These are phyloP conservation scores for Meloidogyne hapla DNA, from an alignment of 1,140 invertebrate species.

Conservation along the genomic window DNA sequence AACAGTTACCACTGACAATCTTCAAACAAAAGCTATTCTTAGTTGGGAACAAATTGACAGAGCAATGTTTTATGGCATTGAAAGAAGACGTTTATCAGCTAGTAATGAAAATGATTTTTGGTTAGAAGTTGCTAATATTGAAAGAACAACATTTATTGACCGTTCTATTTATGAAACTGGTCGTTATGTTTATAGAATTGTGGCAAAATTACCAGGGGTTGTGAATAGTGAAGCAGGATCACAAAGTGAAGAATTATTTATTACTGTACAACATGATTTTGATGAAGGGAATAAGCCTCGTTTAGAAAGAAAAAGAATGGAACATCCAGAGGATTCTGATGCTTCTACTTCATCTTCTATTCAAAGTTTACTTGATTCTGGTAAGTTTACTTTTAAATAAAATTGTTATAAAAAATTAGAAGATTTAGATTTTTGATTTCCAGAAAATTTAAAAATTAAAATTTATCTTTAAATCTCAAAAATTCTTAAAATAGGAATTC, in stretches of 20 bases:
- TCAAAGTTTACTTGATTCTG: slow-evolving; percentile 21
- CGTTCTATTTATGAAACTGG: slow-evolving; percentile 37
- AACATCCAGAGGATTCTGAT: slow-evolving; percentile 7
- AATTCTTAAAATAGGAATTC: slow-evolving; percentile 17
- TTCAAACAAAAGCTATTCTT: slow-evolving; percentile 16
- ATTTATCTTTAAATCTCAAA: not conserved
- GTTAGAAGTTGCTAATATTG: slow-evolving; percentile 41
- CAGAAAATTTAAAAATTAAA: not conserved
- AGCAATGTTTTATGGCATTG: slow-evolving; percentile 33
- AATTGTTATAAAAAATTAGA: too few relatives aligned
- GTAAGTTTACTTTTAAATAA: not conserved
- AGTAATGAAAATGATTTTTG: slow-evolving; percentile 33
- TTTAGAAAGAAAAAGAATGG: not conserved
- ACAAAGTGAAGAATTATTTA: slow-evolving; percentile 36
- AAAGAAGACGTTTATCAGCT: slow-evolving; percentile 6
- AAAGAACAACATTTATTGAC: slow-evolving; percentile 37
- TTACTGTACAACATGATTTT: slow-evolving; percentile 4
- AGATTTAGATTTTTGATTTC: too few relatives aligned
- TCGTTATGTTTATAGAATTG: slow-evolving; percentile 33
- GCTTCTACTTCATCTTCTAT: slow-evolving; percentile 14
- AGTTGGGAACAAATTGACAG: slow-evolving; percentile 32
- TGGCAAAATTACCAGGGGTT: slow-evolving; percentile 36
- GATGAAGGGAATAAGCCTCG: not conserved
- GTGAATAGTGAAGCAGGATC: slow-evolving; percentile 20
- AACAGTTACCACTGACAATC: not conserved